These are phyloP conservation scores for Neotragus pygmaeus DNA, from an alignment of 2,113 vertebrate species.

Conservation along the genomic window DNA sequence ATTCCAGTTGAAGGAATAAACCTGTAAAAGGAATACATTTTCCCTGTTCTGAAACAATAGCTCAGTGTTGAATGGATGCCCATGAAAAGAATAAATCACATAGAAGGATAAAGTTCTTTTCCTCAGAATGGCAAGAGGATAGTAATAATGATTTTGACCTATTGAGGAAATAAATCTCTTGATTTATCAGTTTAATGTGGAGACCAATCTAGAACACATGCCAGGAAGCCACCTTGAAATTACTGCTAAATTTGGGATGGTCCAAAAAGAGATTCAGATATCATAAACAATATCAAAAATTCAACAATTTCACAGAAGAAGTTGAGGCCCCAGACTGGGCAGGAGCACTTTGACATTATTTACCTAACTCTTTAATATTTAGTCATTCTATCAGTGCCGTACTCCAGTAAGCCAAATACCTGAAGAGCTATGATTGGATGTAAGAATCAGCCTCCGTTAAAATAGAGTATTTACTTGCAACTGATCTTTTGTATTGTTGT, in stretches of 20 bases:
- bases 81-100: slow-evolving; percentile 73
- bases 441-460: neutral
- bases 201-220: slow-evolving; percentile 42
- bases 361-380: neutral
- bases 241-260: slow-evolving; percentile 5
- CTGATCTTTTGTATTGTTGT: neutral
- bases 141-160: slow-evolving; percentile 49
- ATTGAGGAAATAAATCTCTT: slow-evolving; percentile 38
- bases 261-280: slow-evolving; percentile 27
- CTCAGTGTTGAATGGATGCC: slow-evolving; percentile 73
- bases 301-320: neutral
- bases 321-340: neutral
- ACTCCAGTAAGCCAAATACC: neutral
- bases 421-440: neutral
- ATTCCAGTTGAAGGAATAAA: slow-evolving; percentile 81
- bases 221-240: slow-evolving; percentile 4
- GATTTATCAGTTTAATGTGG: slow-evolving; percentile 23
- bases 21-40: slow-evolving; percentile 82
- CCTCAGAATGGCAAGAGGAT: slow-evolving; percentile 45
- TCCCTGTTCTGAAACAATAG: slow-evolving; percentile 81
- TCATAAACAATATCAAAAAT: neutral
- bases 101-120: slow-evolving; percentile 68
- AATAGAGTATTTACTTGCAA: neutral
- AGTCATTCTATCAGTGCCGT: neutral
- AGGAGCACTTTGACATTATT: neutral